Evolutionary conservation across 2,888 invertebrate genomes (phyloP).

Genomic region (Emmelina monodactyla): DNA sequence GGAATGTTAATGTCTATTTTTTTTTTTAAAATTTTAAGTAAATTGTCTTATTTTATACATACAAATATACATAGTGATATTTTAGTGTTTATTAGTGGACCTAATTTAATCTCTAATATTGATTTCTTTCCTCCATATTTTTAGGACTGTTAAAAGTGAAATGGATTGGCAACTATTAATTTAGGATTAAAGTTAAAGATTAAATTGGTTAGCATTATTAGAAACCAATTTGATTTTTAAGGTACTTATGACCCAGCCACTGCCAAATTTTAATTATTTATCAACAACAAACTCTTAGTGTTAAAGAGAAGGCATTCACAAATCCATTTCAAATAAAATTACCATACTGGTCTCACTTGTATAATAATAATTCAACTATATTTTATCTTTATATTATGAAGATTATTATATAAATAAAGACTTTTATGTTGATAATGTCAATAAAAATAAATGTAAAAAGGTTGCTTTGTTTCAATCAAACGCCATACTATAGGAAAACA

Average conservation of each 20-base stretch:
- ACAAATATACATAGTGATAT: constrained; percentile 51
- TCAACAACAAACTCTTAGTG: constrained; percentile 11
- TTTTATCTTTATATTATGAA: constrained; percentile 52
- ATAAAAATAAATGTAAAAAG: constrained; percentile 40
- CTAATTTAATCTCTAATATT: constrained; percentile 36
- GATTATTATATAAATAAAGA: constrained; percentile 48
- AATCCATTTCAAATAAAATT: constrained; percentile 47
- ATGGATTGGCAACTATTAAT: constrained; percentile 39
- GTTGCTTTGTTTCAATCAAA: constrained; percentile 16
- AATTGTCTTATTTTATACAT: constrained; percentile 38
- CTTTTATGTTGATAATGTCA: constrained; percentile 57
- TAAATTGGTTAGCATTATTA: constrained; percentile 1
- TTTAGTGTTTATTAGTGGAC: constrained; percentile 41
- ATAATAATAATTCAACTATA: constrained; percentile 53
- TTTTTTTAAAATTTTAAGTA: constrained; percentile 33
- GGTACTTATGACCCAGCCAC: not conserved
- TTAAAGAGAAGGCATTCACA: constrained; percentile 19
- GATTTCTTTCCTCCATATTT: constrained; percentile 45
- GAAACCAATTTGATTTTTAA: constrained; percentile 9
- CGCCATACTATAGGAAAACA: constrained; percentile 1
- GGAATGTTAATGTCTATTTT: constrained; percentile 41
- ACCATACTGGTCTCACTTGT: constrained; percentile 53
- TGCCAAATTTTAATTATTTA: constrained; percentile 4
- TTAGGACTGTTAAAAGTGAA: constrained; percentile 22
- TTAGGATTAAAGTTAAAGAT: constrained; percentile 9